Conservation (phyloP, 2,888 invertebrate genomes). For the Julus scandinavius region DNA sequence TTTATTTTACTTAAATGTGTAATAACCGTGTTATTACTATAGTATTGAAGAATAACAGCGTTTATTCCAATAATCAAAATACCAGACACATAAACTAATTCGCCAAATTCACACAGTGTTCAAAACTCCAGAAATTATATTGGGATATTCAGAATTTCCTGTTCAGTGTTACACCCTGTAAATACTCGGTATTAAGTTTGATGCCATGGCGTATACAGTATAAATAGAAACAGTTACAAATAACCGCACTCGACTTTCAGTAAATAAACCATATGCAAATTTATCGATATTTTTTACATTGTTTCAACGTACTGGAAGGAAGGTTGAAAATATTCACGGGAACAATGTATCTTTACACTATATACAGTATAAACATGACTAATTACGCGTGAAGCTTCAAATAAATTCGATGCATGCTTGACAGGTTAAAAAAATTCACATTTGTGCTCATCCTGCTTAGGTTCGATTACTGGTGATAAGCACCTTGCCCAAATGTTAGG, state of each 20-base stretch:
- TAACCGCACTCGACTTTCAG: not conserved
- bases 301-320: slow-evolving; percentile 14
- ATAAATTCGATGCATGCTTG: slow-evolving; percentile 17
- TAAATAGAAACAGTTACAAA: not conserved
- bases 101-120: no score
- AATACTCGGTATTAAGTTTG: not conserved
- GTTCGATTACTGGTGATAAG: slow-evolving; percentile 14
- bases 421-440: not conserved
- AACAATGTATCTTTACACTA: slow-evolving; percentile 33
- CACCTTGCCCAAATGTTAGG: not conserved
- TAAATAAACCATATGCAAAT: slow-evolving; percentile 25
- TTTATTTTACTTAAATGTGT: no score
- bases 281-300: slow-evolving; percentile 28
- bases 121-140: no score
- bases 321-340: slow-evolving; percentile 24
- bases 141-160: no score
- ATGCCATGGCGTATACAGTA: not conserved
- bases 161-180: not conserved
- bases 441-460: not conserved
- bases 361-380: slow-evolving; percentile 27
- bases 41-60: no score
- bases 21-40: no score
- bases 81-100: no score
- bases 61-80: no score
- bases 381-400: slow-evolving; percentile 33